Base-by-base conservation (phyloP, 1,140 invertebrate genomes). In the Belonocnema kinseyi region DNA sequence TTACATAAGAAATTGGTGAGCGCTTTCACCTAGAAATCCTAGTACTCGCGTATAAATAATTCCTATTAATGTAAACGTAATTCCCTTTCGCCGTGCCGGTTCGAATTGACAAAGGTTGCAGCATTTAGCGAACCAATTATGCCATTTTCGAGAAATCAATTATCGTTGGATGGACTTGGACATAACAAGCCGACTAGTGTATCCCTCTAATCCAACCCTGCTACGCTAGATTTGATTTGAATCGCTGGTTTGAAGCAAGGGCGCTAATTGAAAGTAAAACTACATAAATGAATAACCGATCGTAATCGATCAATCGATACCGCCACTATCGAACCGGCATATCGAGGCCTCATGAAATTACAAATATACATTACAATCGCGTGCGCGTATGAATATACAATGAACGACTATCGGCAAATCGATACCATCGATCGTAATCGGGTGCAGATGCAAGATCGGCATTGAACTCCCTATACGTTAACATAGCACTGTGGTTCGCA, bases 221-320 rank as follows among this genome's bases (percentile, higher is more conserved):
- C 76, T 53, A 17, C 14, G 75, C 46, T 51, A 75, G 13, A 52
- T 71, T 40, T 21, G 74, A 82, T 82, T 71, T 46, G 73, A 84
- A 81, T 83, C 76, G 76, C 77, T 80, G 83, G 84, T 85, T 86
- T 78, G 81, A 83, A 58, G 40, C 26, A 66, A 66, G 58, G 82
- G 83, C 82, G 84, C 82, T 87, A 87, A 87, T 86, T 86, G 85
- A 87, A 82, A 85, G 58, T 66, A 66, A 66, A 66, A 66, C 58
- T 40, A 66, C 10, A 61, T 66, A 81, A 83, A 83, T 83, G 82
- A 83, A 85, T 83, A 85, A 83, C 80, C 73, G 82, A 83, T 82
- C 33, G 56, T 85, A 86, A 84, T 85, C 82, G 81, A 84, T 81
- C 80, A 82, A 85, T 85, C 76, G 80, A 75, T 83, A 82, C 81